Percentiles rank a stretch among this genome's conserved stretches.
phyloP scores from a whole-genome alignment of 2,113 vertebrate genomes.

The Pandion haliaetus region DNA sequence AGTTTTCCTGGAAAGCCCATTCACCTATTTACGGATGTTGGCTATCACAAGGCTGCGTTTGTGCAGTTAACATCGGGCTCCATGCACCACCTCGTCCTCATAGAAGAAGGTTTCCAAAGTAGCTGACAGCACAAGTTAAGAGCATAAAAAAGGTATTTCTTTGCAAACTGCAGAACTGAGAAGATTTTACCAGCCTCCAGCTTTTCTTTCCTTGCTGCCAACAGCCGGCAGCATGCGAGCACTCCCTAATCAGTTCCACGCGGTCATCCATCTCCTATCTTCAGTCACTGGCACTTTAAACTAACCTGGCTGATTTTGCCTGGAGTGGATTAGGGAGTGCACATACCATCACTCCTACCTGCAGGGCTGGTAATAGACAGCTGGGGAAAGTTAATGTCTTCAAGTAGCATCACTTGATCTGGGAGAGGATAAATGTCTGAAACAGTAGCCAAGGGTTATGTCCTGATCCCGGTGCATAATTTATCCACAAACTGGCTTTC shows the following conservation, averaged over 20 bases:
- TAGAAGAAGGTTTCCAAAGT: background rate
- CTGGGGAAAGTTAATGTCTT: constrained; percentile 29
- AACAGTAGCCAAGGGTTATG: constrained; percentile 47
- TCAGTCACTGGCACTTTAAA: background rate
- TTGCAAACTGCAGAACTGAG: background rate
- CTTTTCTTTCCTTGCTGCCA: background rate
- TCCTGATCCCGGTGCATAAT: background rate
- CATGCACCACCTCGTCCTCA: background rate
- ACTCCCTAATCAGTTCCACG: background rate
- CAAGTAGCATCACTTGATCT: constrained; percentile 29
- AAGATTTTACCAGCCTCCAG: background rate
- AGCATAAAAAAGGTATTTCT: background rate
- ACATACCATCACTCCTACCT: background rate
- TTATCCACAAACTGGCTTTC: constrained; percentile 17
- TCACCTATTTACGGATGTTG: rapidly evolving
- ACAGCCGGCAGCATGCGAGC: background rate
- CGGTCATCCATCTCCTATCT: constrained; percentile 14
- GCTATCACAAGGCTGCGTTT: too few relatives aligned
- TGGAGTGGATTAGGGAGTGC: background rate
- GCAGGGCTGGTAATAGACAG: background rate
- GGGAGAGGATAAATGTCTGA: constrained; percentile 34
- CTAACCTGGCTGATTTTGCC: background rate
- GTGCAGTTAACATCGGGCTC: background rate
- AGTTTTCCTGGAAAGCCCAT: background rate
- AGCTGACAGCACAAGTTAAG: background rate